A percentile compares a stretch with the other conserved stretches of the same genome.
Conservation (phyloP, 2,113 vertebrate genomes). For the Oceanites oceanicus region DNA sequence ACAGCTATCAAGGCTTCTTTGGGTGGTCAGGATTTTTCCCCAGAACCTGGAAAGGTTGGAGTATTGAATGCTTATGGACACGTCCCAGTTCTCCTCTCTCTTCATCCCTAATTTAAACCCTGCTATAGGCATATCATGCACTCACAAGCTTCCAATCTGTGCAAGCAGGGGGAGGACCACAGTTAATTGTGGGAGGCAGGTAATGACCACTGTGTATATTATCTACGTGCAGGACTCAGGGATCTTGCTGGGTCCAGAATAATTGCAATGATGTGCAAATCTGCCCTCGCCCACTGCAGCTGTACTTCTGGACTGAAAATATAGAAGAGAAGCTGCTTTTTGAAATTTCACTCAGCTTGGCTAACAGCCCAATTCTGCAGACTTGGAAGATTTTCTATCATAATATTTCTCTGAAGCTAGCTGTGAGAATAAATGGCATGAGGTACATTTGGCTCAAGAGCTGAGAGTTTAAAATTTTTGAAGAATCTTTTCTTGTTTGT, state of each 20-base stretch:
- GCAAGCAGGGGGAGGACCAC: background rate
- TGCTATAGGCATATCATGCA: background rate
- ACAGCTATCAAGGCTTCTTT: background rate
- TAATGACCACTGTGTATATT: background rate
- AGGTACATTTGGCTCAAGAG: conserved; percentile 35
- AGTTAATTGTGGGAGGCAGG: background rate
- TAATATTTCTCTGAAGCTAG: conserved; percentile 55
- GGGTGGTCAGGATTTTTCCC: background rate
- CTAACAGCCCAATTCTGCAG: conserved; percentile 34
- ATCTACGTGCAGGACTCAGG: background rate
- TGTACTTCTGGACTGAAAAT: background rate
- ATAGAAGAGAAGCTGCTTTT: background rate
- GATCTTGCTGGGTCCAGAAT: background rate
- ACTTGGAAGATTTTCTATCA: conserved; percentile 52
- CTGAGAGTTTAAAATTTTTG: conserved; percentile 21
- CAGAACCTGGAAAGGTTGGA: background rate
- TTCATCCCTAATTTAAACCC: background rate
- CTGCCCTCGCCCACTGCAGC: background rate
- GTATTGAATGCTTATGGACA: background rate
- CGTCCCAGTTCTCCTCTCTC: background rate
- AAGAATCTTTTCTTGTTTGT: conserved; percentile 32
- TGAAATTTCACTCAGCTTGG: conserved; percentile 20
- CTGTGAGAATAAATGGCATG: conserved; percentile 51
- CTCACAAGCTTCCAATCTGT: background rate
- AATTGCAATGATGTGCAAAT: background rate